A percentile compares a stretch with the other conserved stretches of the same genome.
These are phyloP conservation scores for Solen grandis DNA, from an alignment of 1,140 invertebrate genomes.

Conservation along the genomic window DNA sequence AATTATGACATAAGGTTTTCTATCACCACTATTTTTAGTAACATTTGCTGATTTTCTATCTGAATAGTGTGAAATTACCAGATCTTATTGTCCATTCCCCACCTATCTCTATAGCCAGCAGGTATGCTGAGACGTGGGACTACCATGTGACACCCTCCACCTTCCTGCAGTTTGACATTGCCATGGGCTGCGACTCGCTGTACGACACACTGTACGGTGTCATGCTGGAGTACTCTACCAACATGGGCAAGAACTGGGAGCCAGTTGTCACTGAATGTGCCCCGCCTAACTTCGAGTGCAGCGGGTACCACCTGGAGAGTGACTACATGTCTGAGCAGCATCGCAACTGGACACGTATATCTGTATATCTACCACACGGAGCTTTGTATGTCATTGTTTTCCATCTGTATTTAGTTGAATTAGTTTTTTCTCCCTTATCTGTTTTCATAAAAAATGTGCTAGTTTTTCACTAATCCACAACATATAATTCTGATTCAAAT, in stretches of 20 bases:
- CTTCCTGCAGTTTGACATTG: slow-evolving; percentile 82
- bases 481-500: neutral
- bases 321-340: slow-evolving; percentile 78
- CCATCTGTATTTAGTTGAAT: neutral
- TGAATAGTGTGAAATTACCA: no score
- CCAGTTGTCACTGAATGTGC: slow-evolving; percentile 79
- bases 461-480: no score
- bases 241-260: slow-evolving; percentile 81
- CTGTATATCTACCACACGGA: slow-evolving; percentile 77
- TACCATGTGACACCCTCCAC: slow-evolving; percentile 79
- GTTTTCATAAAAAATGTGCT: neutral
- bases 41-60: no score
- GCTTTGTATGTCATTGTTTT: slow-evolving; percentile 77
- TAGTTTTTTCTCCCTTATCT: slow-evolving; percentile 6
- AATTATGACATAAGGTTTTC: no score
- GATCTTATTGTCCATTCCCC: no score
- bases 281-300: slow-evolving; percentile 80
- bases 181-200: slow-evolving; percentile 78
- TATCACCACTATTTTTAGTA: no score
- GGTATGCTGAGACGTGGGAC: slow-evolving; percentile 82
- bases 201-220: slow-evolving; percentile 72
- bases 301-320: slow-evolving; percentile 79
- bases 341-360: slow-evolving; percentile 80
- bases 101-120: slow-evolving; percentile 54
- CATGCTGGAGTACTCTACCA: slow-evolving; percentile 80